Base-by-base conservation (phyloP, 2,888 invertebrate species). In the Latheticus oryzae region DNA sequence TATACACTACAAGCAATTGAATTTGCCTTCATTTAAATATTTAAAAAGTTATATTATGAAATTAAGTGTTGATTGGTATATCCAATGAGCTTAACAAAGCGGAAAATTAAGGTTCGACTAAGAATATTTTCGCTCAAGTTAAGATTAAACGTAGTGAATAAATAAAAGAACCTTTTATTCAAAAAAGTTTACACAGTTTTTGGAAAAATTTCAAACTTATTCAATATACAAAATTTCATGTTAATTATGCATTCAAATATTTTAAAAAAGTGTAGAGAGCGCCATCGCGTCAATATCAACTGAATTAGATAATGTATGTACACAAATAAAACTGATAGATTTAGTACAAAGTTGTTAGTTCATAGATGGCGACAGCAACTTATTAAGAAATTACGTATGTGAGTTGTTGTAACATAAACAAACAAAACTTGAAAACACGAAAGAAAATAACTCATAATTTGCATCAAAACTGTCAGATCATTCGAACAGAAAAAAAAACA, bases 321-420 rank as follows among this genome's bases (percentile, higher is more conserved):
- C 51, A 51, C 17, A 52, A 52, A 52, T 52, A 52, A 52, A 52
- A 42, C 42, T 52, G 40, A 30, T 51, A 51, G 47, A 23, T 33
- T 21, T 13, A 17, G 33, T 33, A 5, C 5, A 21, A 12, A 38
- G n/a, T 28, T 19, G 33, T 35, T 9, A 15, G 24, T 24, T 40
- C 38, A 51, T 38, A 51, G 51, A 51, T 51, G 51, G 51, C 51
- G 51, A 40, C 21, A 50, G 50, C 15, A 13, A 16, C 7, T n/a
- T n/a, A n/a, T n/a, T n/a, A n/a, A n/a, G n/a, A n/a, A n/a, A n/a
- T n/a, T n/a, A n/a, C n/a, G n/a, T n/a, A n/a, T n/a, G n/a, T n/a
- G n/a, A n/a, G n/a, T n/a, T n/a, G n/a, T n/a, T n/a, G n/a, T n/a
- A n/a, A n/a, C n/a, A n/a, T n/a, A n/a, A n/a, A n/a, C n/a, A n/a